phyloP scores from a whole-genome alignment of 2,888 invertebrate genomes.

The Drosophila ezoana region DNA sequence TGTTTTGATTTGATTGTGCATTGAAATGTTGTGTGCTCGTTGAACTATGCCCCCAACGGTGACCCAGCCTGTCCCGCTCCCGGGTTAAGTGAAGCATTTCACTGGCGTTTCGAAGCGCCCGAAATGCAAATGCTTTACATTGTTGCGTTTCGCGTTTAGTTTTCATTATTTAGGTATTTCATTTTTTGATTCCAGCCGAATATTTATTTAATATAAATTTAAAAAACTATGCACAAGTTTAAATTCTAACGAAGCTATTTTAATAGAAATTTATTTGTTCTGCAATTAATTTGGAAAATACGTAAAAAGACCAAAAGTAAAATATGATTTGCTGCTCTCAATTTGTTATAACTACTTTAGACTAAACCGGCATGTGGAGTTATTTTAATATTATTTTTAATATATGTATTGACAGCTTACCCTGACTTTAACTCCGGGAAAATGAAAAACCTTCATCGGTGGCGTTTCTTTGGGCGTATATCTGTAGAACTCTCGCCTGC shows the following conservation, averaged over 20 bases:
- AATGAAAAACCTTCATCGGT: conserved; percentile 89
- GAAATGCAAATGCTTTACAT: conserved; percentile 70
- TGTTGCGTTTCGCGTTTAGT: conserved; percentile 52
- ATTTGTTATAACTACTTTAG: too few relatives aligned
- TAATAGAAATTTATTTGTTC: background rate
- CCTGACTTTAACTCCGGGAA: conserved; percentile 90
- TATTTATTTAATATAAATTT: too few relatives aligned
- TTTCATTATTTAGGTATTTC: conserved; percentile 40
- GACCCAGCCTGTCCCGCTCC: background rate
- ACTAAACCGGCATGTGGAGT: too few relatives aligned
- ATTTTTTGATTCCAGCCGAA: background rate
- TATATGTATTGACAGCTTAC: conserved; percentile 87
- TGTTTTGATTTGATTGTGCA: conserved; percentile 79
- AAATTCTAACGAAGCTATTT: background rate
- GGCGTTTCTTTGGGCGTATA: conserved; percentile 91
- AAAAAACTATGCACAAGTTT: background rate
- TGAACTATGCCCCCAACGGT: conserved; percentile 22
- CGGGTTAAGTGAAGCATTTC: conserved; percentile 48
- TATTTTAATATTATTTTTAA: too few relatives aligned
- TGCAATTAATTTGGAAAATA: too few relatives aligned
- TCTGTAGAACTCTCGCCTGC: conserved; percentile 92
- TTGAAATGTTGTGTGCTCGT: conserved; percentile 56
- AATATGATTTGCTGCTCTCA: too few relatives aligned
- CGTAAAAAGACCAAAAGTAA: too few relatives aligned
- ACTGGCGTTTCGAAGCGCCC: conserved; percentile 29